Conservation (phyloP, 1,140 invertebrate species). For the Luehdorfia chinensis region DNA sequence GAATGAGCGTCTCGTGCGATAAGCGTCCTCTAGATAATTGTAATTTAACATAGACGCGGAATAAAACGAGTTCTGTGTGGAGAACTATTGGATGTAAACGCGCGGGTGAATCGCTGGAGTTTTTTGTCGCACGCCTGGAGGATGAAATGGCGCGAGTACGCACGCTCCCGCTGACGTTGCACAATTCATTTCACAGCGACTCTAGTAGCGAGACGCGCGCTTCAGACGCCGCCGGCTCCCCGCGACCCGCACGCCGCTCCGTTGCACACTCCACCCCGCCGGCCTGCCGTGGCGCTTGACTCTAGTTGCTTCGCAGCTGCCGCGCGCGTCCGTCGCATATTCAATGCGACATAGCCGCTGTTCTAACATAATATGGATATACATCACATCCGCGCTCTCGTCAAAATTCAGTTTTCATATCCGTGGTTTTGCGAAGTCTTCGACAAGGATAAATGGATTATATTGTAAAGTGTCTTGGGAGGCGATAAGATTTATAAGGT, state of each 20-base stretch:
- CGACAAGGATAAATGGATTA: slow-evolving; percentile 75
- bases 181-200: slow-evolving; percentile 53
- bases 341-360: slow-evolving; percentile 56
- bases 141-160: slow-evolving; percentile 29
- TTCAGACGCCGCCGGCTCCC: slow-evolving; percentile 51
- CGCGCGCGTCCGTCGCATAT: slow-evolving; percentile 64
- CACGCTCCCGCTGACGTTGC: slow-evolving; percentile 64
- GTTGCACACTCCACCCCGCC: slow-evolving; percentile 13
- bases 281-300: slow-evolving; percentile 22
- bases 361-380: slow-evolving; percentile 71
- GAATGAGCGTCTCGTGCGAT: background rate
- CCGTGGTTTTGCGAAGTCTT: slow-evolving; percentile 71
- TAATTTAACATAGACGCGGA: slow-evolving; percentile 7
- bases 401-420: slow-evolving; percentile 67
- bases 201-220: slow-evolving; percentile 37
- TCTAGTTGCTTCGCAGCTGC: slow-evolving; percentile 68
- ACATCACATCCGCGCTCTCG: slow-evolving; percentile 64
- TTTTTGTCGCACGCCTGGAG: slow-evolving; percentile 20
- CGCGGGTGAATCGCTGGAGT: slow-evolving; percentile 15
- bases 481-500: slow-evolving; percentile 54
- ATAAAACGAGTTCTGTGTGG: slow-evolving; percentile 4
- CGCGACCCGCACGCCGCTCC: slow-evolving; percentile 18
- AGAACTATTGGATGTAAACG: slow-evolving; percentile 2
- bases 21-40: slow-evolving; percentile 8
- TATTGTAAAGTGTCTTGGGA: slow-evolving; percentile 63